These are phyloP conservation scores for Disparrhopalites patrizii DNA, from an alignment of 2,888 invertebrate genomes.

Conservation along the genomic window DNA sequence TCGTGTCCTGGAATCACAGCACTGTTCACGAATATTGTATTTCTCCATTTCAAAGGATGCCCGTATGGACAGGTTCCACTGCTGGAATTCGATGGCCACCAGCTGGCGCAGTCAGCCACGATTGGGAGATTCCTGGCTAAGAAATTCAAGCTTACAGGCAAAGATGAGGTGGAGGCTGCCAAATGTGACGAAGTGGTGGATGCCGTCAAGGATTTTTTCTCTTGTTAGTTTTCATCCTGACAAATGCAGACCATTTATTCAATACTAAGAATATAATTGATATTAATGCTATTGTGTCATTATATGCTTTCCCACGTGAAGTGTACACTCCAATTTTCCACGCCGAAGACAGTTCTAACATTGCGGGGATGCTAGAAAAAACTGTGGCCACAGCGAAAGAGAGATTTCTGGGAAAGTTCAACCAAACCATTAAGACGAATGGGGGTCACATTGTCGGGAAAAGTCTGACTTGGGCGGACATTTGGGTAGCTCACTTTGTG, in stretches of 20 bases:
- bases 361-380: not conserved
- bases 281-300: no score
- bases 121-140: not conserved
- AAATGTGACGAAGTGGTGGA: not conserved
- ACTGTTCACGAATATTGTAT: no score
- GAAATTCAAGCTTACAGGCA: not conserved
- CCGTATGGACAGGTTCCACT: not conserved
- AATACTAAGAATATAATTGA: no score
- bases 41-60: not conserved
- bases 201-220: not conserved
- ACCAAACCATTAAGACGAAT: not conserved
- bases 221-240: not conserved
- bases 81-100: not conserved
- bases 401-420: not conserved
- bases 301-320: no score
- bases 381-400: not conserved
- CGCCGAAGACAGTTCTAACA: no score
- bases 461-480: constrained; percentile 1
- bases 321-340: no score
- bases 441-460: not conserved
- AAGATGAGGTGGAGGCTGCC: not conserved
- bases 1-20: no score
- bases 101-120: not conserved
- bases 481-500: not conserved
- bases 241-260: no score